Percentiles rank a stretch among this genome's conserved stretches.
Conservation (phyloP, 2,113 vertebrate species). For the Zingel zingel region DNA sequence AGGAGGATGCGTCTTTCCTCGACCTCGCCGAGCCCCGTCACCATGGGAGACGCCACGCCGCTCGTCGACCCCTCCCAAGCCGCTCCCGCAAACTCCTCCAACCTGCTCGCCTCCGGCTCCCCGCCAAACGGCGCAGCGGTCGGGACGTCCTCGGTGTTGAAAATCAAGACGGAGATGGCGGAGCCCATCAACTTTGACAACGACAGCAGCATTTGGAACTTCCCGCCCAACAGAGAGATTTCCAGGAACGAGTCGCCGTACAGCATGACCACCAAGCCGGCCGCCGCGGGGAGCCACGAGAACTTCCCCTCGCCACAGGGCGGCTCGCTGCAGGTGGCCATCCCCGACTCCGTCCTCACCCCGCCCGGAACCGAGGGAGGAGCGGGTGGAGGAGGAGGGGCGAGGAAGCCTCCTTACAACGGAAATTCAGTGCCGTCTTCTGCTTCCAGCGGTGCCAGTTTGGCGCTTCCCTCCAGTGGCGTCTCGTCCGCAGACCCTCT, state of each 20-base stretch:
- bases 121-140: slow-evolving; percentile 81
- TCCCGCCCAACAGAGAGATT: slow-evolving; percentile 98
- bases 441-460: slow-evolving; percentile 72
- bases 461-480: slow-evolving; percentile 90
- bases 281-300: slow-evolving; percentile 86
- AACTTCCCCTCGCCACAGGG: slow-evolving; percentile 93
- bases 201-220: slow-evolving; percentile 99
- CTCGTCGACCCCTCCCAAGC: slow-evolving; percentile 89
- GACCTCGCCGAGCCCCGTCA: slow-evolving; percentile 87
- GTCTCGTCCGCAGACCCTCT: slow-evolving; percentile 93
- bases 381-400: slow-evolving; percentile 82
- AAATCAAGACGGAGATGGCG: slow-evolving; percentile 99
- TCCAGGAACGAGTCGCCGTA: slow-evolving; percentile 98
- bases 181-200: slow-evolving; percentile 99
- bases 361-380: slow-evolving; percentile 94
- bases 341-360: slow-evolving; percentile 98
- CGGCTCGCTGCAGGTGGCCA: slow-evolving; percentile 91
- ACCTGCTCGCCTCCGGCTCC: slow-evolving; percentile 88
- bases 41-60: slow-evolving; percentile 84
- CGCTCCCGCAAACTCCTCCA: slow-evolving; percentile 86
- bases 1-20: slow-evolving; percentile 89
- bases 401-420: slow-evolving; percentile 92
- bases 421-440: slow-evolving; percentile 82
- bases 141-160: slow-evolving; percentile 90
- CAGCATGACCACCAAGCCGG: slow-evolving; percentile 98